Evolutionary conservation across 2,888 invertebrate species (phyloP).

Genomic region (Agonopterix heracliana): DNA sequence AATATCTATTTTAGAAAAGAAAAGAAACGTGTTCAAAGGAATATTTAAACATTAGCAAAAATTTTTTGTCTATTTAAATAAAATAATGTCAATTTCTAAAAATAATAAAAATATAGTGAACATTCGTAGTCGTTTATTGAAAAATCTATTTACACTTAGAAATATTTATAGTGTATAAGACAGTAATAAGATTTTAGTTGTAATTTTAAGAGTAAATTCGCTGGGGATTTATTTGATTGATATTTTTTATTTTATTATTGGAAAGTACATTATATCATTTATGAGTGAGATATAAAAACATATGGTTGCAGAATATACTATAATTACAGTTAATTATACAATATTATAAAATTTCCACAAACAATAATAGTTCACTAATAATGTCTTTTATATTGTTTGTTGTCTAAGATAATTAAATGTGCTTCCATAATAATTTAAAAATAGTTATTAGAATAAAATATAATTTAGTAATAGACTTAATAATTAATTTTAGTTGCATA

Average conservation of each 20-base stretch:
- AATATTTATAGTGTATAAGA: conserved; percentile 18
- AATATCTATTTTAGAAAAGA: conserved; percentile 5
- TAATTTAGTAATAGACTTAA: neutral
- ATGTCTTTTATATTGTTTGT: neutral
- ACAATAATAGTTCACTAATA: too few species aligned
- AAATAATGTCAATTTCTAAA: conserved; percentile 25
- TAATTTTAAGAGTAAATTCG: neutral
- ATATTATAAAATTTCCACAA: too few species aligned
- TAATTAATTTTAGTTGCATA: neutral
- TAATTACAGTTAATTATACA: too few species aligned
- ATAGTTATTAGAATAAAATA: neutral
- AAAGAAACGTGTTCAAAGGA: conserved; percentile 21
- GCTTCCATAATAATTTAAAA: conserved; percentile 23
- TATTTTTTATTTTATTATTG: too few species aligned
- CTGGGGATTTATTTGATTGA: too few species aligned
- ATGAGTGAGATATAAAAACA: too few species aligned
- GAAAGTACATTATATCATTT: too few species aligned
- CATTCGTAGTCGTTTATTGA: conserved; percentile 31
- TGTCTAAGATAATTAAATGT: conserved; percentile 14
- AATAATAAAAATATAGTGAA: conserved; percentile 26
- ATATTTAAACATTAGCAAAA: conserved; percentile 8
- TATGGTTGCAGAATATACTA: too few species aligned
- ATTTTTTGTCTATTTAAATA: conserved; percentile 21
- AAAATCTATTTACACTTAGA: conserved; percentile 18
- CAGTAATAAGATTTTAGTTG: conserved; percentile 11